phyloP scores from a whole-genome alignment of 37 sponge, comb jelly and placozoan species.

The Cliona cf. orientalis region DNA sequence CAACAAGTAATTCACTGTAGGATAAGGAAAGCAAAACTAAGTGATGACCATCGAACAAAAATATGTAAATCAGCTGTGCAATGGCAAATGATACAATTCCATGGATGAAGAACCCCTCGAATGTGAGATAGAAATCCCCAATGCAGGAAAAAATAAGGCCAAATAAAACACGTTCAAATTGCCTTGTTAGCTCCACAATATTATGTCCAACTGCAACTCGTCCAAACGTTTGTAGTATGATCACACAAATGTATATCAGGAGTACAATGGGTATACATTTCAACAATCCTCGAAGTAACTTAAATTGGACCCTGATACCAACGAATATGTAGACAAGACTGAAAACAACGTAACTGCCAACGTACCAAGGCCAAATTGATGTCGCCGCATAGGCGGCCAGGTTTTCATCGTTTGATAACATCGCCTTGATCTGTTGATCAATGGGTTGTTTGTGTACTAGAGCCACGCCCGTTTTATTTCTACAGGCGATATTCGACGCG shows the following conservation, averaged over 20 bases:
- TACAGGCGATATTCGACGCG: too few relatives aligned
- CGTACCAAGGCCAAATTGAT: too few relatives aligned
- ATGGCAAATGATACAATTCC: conserved; percentile 61
- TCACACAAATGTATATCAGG: neutral
- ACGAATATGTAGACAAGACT: conserved; percentile 6
- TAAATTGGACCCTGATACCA: conserved; percentile 1
- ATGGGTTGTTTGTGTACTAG: too few relatives aligned
- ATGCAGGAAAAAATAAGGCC: conserved; percentile 55
- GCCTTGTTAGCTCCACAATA: too few relatives aligned
- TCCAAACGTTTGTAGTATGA: neutral
- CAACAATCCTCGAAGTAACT: conserved; percentile 8
- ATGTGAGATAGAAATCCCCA: conserved; percentile 62
- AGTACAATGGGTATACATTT: conserved; percentile 35
- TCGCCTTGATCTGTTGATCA: too few relatives aligned
- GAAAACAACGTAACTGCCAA: neutral
- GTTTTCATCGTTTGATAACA: too few relatives aligned
- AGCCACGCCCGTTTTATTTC: too few relatives aligned
- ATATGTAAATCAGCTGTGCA: conserved; percentile 42
- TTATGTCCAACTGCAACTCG: neutral
- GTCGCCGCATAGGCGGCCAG: too few relatives aligned
- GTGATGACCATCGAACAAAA: conserved; percentile 36
- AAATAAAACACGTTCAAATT: conserved; percentile 7
- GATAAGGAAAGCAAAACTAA: neutral
- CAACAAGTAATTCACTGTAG: conserved; percentile 7
- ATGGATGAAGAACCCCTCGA: conserved; percentile 31